phyloP scores from a whole-genome alignment of 2,113 vertebrate genomes.

The Egretta garzetta region DNA sequence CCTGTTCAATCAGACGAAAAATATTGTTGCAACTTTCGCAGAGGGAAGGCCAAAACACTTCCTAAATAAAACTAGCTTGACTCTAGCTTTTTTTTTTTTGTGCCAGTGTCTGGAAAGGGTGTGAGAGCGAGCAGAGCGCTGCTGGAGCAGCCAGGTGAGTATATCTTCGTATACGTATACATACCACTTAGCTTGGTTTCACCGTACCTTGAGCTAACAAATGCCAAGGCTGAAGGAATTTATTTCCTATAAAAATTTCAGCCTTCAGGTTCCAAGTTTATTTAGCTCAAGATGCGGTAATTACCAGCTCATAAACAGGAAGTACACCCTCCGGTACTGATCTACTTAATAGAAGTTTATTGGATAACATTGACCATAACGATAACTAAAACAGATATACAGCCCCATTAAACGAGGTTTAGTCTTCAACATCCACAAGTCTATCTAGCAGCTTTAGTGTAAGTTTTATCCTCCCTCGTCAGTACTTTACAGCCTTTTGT shows the following conservation, averaged over 20 bases:
- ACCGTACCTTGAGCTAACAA: background rate
- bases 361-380: background rate
- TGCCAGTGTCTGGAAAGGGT: accelerated
- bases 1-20: background rate
- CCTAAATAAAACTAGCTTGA: background rate
- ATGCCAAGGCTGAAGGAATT: background rate
- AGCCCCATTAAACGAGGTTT: background rate
- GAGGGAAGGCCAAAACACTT: background rate
- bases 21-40: background rate
- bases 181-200: background rate
- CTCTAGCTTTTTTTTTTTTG: background rate
- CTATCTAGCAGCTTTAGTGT: background rate
- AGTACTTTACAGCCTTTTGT: constrained; percentile 24
- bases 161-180: background rate
- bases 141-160: background rate
- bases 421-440: background rate
- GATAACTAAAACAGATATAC: constrained; percentile 21
- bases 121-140: background rate
- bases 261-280: background rate
- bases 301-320: constrained; percentile 23
- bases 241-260: constrained; percentile 4
- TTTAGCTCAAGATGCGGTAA: constrained; percentile 5
- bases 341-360: constrained; percentile 42
- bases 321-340: background rate
- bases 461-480: background rate